These are phyloP conservation scores for Cataglyphis livida DNA, from an alignment of 2,888 invertebrate species.

Conservation along the genomic window DNA sequence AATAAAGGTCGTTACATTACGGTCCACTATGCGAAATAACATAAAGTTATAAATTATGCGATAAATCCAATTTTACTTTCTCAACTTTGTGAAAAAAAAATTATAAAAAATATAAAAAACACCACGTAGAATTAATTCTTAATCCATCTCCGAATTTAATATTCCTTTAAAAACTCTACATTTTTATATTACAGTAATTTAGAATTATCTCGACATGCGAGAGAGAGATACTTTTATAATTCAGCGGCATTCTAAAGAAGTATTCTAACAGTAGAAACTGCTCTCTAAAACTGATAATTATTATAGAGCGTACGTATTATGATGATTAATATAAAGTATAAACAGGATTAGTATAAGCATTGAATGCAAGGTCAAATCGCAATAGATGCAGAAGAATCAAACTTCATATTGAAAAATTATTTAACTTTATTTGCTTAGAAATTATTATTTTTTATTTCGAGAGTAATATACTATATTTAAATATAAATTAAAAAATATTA, in stretches of 20 bases:
- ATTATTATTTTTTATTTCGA: neutral
- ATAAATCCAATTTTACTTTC: neutral
- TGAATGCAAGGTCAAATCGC: neutral
- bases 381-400: neutral
- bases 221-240: neutral
- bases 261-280: neutral
- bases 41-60: slow-evolving; percentile 31
- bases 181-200: neutral
- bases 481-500: neutral
- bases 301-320: neutral
- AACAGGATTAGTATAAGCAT: neutral
- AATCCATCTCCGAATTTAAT: neutral
- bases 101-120: neutral
- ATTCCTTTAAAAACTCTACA: neutral
- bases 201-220: neutral
- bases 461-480: neutral
- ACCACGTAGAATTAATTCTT: neutral
- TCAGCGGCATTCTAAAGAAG: neutral
- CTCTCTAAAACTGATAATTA: neutral
- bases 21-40: slow-evolving; percentile 16
- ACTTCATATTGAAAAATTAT: neutral
- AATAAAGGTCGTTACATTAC: slow-evolving; percentile 40
- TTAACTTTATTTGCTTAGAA: neutral
- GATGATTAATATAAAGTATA: too few relatives aligned
- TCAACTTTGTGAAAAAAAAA: neutral